These are phyloP conservation scores for Kryptopterus vitreolus DNA, from an alignment of 2,797 vertebrate species.

Conservation along the genomic window DNA sequence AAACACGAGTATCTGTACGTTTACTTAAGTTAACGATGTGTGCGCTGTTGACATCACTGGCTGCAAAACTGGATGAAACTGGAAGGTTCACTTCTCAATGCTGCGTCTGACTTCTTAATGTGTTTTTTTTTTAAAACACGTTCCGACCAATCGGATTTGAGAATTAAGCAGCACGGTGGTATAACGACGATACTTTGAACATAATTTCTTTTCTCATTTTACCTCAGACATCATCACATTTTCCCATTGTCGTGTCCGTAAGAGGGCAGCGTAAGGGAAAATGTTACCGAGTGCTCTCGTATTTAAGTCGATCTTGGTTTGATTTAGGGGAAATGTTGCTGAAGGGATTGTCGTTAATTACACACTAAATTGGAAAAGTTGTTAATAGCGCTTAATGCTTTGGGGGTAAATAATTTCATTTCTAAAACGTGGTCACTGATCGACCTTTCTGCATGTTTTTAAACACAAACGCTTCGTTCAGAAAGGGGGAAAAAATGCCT, in stretches of 20 bases:
- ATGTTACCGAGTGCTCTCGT: too few relatives aligned
- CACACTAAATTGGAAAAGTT: background rate
- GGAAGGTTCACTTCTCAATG: too few relatives aligned
- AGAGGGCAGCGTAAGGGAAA: too few relatives aligned
- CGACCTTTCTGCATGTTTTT: background rate
- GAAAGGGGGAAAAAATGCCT: conserved; percentile 15
- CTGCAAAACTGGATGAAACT: too few relatives aligned
- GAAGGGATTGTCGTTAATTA: background rate
- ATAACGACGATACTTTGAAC: background rate
- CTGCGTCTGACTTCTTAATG: too few relatives aligned
- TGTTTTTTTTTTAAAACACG: too few relatives aligned
- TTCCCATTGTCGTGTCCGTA: too few relatives aligned
- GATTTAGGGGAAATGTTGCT: background rate
- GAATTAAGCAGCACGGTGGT: background rate
- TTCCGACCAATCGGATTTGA: background rate
- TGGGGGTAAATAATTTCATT: background rate
- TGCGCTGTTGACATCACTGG: too few relatives aligned
- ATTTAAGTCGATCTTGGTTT: background rate
- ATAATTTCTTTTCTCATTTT: background rate
- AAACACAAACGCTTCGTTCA: background rate
- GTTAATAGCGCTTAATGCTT: too few relatives aligned
- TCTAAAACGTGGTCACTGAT: too few relatives aligned
- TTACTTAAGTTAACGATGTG: too few relatives aligned
- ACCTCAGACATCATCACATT: background rate
- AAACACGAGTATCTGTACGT: too few relatives aligned